phyloP scores from a whole-genome alignment of 2,113 vertebrate species.

The Solea senegalensis region DNA sequence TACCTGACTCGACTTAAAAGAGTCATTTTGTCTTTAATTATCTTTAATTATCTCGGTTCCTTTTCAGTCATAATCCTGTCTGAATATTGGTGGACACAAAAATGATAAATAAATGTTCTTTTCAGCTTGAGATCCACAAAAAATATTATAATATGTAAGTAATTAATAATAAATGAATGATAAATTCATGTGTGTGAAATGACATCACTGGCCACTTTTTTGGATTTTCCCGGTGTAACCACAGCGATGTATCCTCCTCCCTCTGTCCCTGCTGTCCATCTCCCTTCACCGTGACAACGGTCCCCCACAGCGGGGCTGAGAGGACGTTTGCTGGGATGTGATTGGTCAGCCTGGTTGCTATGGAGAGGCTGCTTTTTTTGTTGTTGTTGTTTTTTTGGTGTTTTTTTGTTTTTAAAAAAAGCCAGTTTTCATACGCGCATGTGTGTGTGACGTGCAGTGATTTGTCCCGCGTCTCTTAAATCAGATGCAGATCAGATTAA shows the following conservation, averaged over 20 bases:
- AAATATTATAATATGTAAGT: no score
- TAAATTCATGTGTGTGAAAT: no score
- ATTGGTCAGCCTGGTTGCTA: slow-evolving; percentile 67
- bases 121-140: no score
- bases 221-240: slow-evolving; percentile 51
- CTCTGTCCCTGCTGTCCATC: slow-evolving; percentile 27
- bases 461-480: slow-evolving; percentile 63
- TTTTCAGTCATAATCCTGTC: no score
- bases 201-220: slow-evolving; percentile 34
- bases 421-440: slow-evolving; percentile 16
- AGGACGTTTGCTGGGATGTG: slow-evolving; percentile 14
- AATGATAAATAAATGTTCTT: no score
- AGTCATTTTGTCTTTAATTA: no score
- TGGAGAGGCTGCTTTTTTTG: slow-evolving; percentile 28
- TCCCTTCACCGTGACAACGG: slow-evolving; percentile 26
- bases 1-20: no score
- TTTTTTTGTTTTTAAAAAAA: slow-evolving; percentile 2
- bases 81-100: no score
- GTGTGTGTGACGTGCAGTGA: slow-evolving; percentile 45
- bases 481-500: slow-evolving; percentile 63
- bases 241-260: slow-evolving; percentile 30
- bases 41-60: no score
- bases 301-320: slow-evolving; percentile 42
- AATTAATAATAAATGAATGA: no score
- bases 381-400: no score